Evolutionary conservation across 1,140 invertebrate species (phyloP), one percentile per base, ranked within the genome.

Genomic region (Drosophila melanica): DNA sequence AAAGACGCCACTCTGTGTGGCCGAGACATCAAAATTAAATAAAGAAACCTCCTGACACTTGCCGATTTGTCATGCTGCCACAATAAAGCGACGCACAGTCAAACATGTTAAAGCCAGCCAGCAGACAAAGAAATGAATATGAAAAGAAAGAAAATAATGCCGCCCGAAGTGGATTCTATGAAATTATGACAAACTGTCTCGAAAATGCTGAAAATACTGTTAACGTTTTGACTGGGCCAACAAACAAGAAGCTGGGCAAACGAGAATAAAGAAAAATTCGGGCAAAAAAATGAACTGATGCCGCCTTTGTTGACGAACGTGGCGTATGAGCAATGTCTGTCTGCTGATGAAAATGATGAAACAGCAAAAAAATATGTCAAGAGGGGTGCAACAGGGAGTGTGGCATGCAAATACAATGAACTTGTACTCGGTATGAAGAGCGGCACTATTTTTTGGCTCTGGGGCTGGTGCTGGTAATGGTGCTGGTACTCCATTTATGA

Each of bases 141-240:
- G 66, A 14, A 30, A 55, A 16, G 18, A 18, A 14, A 55, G 41
- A 54, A 27, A 54, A 50, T 30, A 65, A 73, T 47, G 18, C 55
- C 45, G 57, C 33, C 37, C 53, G 12, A 50, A 77, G 79, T 67
- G 74, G 64, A 87, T 87, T 73, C 85, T 75, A 77, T 89, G 84
- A 81, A 89, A 89, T 89, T 89, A 89, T 89, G 84, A 89, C 84
- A 87, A 89, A 89, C 84, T 89, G 84, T 89, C 84, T 89, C 77
- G 57, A 89, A 89, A 89, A 89, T 89, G 84, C 84, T 84, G 77
- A 80, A 89, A 89, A 89, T 89, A 79, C 84, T 84, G 84, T 75
- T 89, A 86, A 87, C 84, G 85, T 82, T 84, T 82, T 79, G 63
- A 68, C 58, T 76, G 48, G 35, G 79, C 68, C 53, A 58, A 39